Evolutionary conservation across 2,113 vertebrate genomes (phyloP).

Genomic region (Falcunculus frontatus): DNA sequence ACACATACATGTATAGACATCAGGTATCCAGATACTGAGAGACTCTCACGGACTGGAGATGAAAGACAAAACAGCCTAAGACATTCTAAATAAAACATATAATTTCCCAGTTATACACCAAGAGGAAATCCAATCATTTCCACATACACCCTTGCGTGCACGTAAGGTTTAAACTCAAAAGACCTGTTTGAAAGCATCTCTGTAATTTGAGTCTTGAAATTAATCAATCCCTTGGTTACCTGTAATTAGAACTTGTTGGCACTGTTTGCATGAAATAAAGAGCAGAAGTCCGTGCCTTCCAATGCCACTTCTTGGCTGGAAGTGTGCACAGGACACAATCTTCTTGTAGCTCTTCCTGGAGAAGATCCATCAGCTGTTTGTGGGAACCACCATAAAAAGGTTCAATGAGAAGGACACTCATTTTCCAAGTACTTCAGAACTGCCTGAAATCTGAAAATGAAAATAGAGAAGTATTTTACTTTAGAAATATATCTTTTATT

Average conservation of each 20-base stretch:
- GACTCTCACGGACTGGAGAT: background rate
- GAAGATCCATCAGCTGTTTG: slow-evolving; percentile 88
- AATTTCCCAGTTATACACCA: background rate
- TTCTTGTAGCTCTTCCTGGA: slow-evolving; percentile 74
- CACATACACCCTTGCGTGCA: background rate
- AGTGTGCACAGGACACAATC: slow-evolving; percentile 79
- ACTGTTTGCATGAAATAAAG: slow-evolving; percentile 88
- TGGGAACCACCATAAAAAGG: slow-evolving; percentile 96
- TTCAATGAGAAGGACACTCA: slow-evolving; percentile 86
- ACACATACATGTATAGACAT: fast-evolving
- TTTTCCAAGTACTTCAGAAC: slow-evolving; percentile 11
- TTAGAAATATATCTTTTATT: background rate
- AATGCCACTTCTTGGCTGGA: slow-evolving; percentile 97
- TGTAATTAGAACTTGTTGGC: slow-evolving; percentile 78
- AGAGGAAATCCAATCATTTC: background rate
- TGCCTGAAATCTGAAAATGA: slow-evolving; percentile 4
- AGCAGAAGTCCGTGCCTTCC: slow-evolving; percentile 88
- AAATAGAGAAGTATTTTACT: background rate
- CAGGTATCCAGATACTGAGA: background rate
- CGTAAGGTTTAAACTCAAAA: background rate
- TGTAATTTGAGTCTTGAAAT: background rate
- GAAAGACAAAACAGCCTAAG: background rate
- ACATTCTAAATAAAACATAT: background rate
- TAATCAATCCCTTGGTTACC: slow-evolving; percentile 65
- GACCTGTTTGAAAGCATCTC: background rate